Base-by-base conservation (phyloP, 2,797 vertebrate genomes). In the Staurois parvus region DNA sequence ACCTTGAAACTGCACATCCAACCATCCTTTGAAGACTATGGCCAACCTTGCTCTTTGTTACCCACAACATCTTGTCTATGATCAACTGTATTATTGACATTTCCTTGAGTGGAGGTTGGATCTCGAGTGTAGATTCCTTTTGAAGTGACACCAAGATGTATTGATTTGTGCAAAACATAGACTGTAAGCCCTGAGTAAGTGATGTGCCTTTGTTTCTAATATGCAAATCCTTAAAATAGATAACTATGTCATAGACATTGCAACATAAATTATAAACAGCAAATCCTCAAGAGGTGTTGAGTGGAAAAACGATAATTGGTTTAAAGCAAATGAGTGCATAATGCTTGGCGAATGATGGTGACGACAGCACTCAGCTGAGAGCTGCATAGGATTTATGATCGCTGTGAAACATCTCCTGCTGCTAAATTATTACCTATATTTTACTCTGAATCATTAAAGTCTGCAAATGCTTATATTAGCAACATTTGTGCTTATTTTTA, bases 301-400 rank as follows among this genome's bases (percentile, higher is more conserved):
- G 56, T 78, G 75, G 83, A 84, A 84, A 84, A 78, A 78, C 67
- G 70, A 78, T 77, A 34, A 84, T 72, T 84, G 68, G 75, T 28
- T 40, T 81, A 26, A 81, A 56, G 79, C 62, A 72, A 81, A 81
- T 59, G 68, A 81, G 68, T 29, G 68, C 66, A 70, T 30, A 80
- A 56, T 45, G n/a, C 5, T 62, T 40, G 5, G 34, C n/a, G 68
- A 79, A 40, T 28, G 40, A 17, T 40, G 48, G 30, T 34, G 32
- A 40, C 26, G 15, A 56, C 48, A 15, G 15, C n/a, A 72, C 37
- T 72, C 48, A 70, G 52, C 21, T 37, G 30, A 29, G 48, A 72
- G 26, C 62, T 48, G 11, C 17, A 68, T 19, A n/a, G 62, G 40
- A 72, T 42, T 42, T 72, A 37, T 72, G 17, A 72, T 40, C 4